A percentile compares a stretch with the other conserved stretches of the same genome.
Conservation (phyloP, 2,797 vertebrate genomes). For the Pteronotus mesoamericanus region DNA sequence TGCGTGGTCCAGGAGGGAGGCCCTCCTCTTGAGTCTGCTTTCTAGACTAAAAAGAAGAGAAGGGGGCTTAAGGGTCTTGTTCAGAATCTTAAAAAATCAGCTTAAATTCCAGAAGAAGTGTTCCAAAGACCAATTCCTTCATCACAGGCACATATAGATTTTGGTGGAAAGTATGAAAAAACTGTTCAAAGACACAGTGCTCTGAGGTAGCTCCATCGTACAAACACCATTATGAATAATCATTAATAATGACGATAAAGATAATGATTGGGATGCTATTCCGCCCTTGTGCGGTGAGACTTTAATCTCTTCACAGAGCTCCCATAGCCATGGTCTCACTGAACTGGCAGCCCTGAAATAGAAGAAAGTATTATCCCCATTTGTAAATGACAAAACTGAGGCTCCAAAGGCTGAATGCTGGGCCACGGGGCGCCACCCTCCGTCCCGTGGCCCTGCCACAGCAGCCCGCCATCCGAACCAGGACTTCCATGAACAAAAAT, state of each 20-base stretch:
- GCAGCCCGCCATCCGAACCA: neutral
- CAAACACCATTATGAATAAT: neutral
- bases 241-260: neutral
- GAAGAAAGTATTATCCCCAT: neutral
- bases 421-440: neutral
- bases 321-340: neutral
- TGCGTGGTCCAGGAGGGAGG: neutral
- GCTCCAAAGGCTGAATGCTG: neutral
- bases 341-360: neutral
- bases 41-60: neutral
- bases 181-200: neutral
- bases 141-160: neutral
- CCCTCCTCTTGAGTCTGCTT: neutral
- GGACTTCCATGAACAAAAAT: neutral
- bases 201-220: neutral
- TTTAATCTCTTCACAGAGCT: neutral
- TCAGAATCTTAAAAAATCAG: neutral
- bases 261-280: neutral
- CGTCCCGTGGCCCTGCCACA: accelerated
- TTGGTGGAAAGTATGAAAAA: neutral
- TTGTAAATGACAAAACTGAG: conserved; percentile 19
- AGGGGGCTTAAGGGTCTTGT: neutral
- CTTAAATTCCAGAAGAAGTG: neutral
- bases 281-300: neutral
- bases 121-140: neutral